Conservation (phyloP, 1,140 invertebrate species). For the Neodiprion lecontei region DNA sequence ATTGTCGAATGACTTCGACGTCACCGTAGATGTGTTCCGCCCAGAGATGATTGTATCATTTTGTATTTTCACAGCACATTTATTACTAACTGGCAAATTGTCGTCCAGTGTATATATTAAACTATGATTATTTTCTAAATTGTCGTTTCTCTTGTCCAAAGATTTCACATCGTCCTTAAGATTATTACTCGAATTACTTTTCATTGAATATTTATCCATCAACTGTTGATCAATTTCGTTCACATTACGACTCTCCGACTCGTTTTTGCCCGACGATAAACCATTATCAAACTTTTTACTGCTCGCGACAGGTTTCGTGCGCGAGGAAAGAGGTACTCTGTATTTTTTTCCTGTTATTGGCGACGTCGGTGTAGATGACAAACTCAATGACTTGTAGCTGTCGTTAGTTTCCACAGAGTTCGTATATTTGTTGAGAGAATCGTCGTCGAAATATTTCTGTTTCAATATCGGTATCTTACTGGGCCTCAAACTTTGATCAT, state of each 20-base stretch:
- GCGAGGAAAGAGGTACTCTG: constrained; percentile 46
- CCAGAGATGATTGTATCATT: constrained; percentile 34
- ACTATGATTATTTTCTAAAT: no score
- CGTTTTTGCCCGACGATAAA: constrained; percentile 27
- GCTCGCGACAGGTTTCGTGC: constrained; percentile 39
- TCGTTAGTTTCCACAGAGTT: constrained; percentile 42
- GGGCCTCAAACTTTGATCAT: constrained; percentile 35
- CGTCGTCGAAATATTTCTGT: constrained; percentile 44
- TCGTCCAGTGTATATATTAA: no score
- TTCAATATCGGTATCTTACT: constrained; percentile 51
- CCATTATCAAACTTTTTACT: constrained; percentile 41
- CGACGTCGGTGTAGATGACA: constrained; percentile 47
- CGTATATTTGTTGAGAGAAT: constrained; percentile 40
- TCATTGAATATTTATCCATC: not conserved
- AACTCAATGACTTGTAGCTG: constrained; percentile 31
- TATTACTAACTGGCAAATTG: no score
- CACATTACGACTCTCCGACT: not conserved
- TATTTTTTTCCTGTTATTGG: constrained; percentile 55
- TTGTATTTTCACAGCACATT: constrained; percentile 25
- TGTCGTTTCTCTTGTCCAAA: no score
- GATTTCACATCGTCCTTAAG: no score
- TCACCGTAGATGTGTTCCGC: constrained; percentile 28
- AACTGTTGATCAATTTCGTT: not conserved
- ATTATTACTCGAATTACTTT: not conserved
- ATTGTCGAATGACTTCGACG: not conserved